Percentiles rank a stretch among this genome's conserved stretches.
Evolutionary conservation across 1,140 invertebrate genomes (phyloP).

Genomic region (Aphelenchoides besseyi): DNA sequence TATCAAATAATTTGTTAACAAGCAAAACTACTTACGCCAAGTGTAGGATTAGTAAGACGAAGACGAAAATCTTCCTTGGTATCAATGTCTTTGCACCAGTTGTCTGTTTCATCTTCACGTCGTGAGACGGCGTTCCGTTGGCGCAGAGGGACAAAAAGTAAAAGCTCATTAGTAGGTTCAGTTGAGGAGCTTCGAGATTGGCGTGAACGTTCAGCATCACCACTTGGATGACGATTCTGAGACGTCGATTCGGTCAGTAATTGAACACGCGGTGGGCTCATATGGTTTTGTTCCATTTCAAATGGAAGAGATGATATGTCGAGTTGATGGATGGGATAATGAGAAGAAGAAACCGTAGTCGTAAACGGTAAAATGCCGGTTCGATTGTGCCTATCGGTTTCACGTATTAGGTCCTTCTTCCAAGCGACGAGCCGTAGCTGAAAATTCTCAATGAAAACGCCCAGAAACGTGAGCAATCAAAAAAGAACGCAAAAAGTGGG

Average conservation of each 20-base stretch:
- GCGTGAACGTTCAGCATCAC: not conserved
- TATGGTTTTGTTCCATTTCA: not conserved
- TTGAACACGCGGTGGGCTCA: not conserved
- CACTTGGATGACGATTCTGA: not conserved
- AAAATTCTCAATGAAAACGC: not conserved
- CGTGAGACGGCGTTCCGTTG: constrained; percentile 51
- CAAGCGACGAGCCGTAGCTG: constrained; percentile 12
- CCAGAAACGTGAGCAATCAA: not conserved
- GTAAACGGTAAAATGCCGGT: not conserved
- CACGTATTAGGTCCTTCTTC: not conserved
- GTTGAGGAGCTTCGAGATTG: not conserved
- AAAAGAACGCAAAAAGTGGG: not conserved
- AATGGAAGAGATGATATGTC: not conserved
- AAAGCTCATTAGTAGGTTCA: not conserved
- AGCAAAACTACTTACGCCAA: constrained; percentile 39
- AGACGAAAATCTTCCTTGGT: constrained; percentile 46
- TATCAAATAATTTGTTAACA: too few species aligned
- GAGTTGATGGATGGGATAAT: not conserved
- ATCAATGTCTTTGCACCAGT: constrained; percentile 53
- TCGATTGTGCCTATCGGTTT: not conserved
- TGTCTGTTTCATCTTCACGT: constrained; percentile 53
- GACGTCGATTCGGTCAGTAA: not conserved
- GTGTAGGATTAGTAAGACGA: constrained; percentile 36
- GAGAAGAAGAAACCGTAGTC: not conserved
- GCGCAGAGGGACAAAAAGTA: constrained; percentile 46